Evolutionary conservation across 2,888 invertebrate genomes (phyloP), one percentile per base, ranked within the genome.

Genomic region (Folsomia candida): DNA sequence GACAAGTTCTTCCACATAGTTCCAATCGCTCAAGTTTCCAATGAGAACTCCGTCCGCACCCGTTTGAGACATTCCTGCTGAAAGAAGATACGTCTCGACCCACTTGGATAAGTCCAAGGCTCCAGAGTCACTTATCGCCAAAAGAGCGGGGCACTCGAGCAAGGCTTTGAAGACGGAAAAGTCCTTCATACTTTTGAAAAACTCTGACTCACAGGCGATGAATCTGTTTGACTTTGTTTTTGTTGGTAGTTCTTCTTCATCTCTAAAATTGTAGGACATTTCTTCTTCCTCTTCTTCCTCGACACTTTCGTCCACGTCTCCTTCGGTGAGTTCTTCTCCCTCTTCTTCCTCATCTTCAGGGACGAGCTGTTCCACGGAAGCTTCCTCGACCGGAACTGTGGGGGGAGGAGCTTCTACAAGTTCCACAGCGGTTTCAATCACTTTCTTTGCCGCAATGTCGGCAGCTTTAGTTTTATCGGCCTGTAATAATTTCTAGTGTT

Each of bases 21-120:
- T 76, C 78, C 78, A 78, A 37, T 76, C 72, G 60, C 72, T 63
- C 1, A 78, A 25, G 2, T 70, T 58, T 2, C 76, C 76, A n/a
- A 75, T 51, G 14, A 76, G 58, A 1, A 70, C 59, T 11, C 77
- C 75, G 4, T 78, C 78, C 9, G 69, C 76, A 28, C 70, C 64
- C 4, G 67, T 74, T 14, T 71, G 51, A 2, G 72, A 60, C 37
- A 78, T 27, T 11, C 76, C 76, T 51, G 61, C 51, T 0, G 69
- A 71, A 9, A 76, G 65, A 18, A 75, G 69, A 70, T 74, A 75
- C 0, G 59, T 76, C 27, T 76, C 71, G 0, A 73, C 67, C 75
- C 76, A 78, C 25, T 68, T 73, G 37, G 71, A 66, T 29, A 78
- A 62, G 37, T 78, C 75, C 60, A 76, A 22, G 11, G 73, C 76